Percentiles rank a stretch among this genome's conserved stretches.
phyloP scores from a whole-genome alignment of 2,888 invertebrate genomes.

The Neria commutata region DNA sequence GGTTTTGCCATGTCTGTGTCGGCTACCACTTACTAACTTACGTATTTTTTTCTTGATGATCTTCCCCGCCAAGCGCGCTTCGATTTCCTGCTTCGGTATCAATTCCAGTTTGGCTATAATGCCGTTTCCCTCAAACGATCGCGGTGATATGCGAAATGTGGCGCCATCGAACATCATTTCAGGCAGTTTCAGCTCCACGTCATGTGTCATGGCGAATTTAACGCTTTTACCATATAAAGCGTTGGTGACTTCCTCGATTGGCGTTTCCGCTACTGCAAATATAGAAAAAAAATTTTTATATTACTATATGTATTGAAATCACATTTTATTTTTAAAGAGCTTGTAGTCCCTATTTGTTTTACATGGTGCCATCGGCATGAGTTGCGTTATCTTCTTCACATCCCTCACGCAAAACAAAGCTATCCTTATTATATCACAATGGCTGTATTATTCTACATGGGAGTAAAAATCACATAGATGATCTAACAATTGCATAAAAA shows the following conservation, averaged over 20 bases:
- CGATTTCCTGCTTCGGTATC: conserved; percentile 64
- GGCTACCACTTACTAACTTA: no score
- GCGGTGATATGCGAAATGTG: conserved; percentile 75
- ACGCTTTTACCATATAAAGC: conserved; percentile 73
- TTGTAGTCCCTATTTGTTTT: no score
- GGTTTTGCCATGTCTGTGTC: not conserved
- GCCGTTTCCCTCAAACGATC: conserved; percentile 74
- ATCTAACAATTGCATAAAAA: no score
- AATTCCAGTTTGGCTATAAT: conserved; percentile 77
- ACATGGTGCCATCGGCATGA: no score
- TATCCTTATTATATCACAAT: no score
- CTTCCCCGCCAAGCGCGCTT: conserved; percentile 65
- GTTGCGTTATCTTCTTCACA: no score
- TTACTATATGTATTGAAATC: no score
- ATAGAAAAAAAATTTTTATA: no score
- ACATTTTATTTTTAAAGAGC: no score
- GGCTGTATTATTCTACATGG: no score
- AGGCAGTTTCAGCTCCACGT: conserved; percentile 75
- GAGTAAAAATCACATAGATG: no score
- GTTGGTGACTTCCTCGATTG: conserved; percentile 77
- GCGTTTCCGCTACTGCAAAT: conserved; percentile 62
- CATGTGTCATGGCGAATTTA: conserved; percentile 78
- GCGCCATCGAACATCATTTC: conserved; percentile 77
- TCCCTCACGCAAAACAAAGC: no score
- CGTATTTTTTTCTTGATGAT: conserved; percentile 65